Percentiles rank a stretch among this genome's conserved stretches.
phyloP scores from a whole-genome alignment of 2,797 vertebrate species.

The Channa striata region DNA sequence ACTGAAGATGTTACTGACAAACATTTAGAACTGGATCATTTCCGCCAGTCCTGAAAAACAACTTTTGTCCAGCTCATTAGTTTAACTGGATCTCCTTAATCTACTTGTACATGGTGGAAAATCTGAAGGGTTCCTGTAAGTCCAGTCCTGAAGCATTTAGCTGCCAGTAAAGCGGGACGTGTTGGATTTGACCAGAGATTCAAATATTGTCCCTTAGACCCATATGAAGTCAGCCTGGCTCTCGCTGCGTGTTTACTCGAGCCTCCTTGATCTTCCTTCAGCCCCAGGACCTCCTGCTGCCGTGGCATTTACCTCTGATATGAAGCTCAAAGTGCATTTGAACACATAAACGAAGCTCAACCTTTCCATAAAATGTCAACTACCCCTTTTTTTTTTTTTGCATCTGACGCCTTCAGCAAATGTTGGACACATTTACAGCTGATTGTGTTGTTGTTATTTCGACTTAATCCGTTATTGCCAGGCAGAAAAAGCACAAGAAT shows the following conservation, averaged over 20 bases:
- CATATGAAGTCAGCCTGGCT: no score
- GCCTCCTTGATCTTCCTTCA: constrained; percentile 72
- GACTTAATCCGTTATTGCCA: not conserved
- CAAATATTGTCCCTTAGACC: no score
- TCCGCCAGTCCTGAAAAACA: no score
- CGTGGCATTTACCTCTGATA: constrained; percentile 59
- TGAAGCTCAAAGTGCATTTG: constrained; percentile 68
- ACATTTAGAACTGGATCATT: no score
- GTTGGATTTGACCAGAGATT: no score
- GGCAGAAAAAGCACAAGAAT: not conserved
- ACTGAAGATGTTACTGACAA: no score
- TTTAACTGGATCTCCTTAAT: no score
- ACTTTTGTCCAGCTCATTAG: no score
- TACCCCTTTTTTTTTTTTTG: not conserved
- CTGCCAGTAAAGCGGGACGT: no score
- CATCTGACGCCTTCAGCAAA: not conserved
- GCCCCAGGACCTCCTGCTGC: constrained; percentile 58
- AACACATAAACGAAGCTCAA: constrained; percentile 71
- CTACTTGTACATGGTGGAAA: no score
- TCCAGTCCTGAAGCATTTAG: no score
- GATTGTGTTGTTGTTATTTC: not conserved
- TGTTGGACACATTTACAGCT: not conserved
- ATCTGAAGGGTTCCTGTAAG: no score
- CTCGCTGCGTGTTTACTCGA: constrained; percentile 40
- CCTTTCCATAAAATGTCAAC: constrained; percentile 75